Evolutionary conservation across 2,113 vertebrate species (phyloP).

Genomic region (crab-eating macaque (Macaca fascicularis)): T2T-MFA8v1.1 NC_088376.1:28468501-28469000

Average conservation of each 20-base stretch:
- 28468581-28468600: not conserved
- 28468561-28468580: not conserved
- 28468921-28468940: not conserved
- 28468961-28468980: too few relatives aligned
- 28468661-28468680: not conserved
- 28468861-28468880: not conserved
- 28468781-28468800: not conserved
- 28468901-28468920: not conserved
- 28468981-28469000: too few relatives aligned
- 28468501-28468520: too few relatives aligned
- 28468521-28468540: too few relatives aligned
- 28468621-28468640: not conserved
- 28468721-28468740: not conserved
- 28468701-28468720: not conserved
- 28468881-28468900: not conserved
- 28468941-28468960: not conserved
- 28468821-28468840: not conserved
- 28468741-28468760: not conserved
- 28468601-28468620: not conserved
- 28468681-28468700: not conserved
- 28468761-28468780: not conserved
- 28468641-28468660: not conserved
- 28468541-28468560: too few relatives aligned
- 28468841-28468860: not conserved
- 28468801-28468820: not conserved